Conservation (phyloP, 1,140 invertebrate genomes). For the Aradophagus sp. region DNA sequence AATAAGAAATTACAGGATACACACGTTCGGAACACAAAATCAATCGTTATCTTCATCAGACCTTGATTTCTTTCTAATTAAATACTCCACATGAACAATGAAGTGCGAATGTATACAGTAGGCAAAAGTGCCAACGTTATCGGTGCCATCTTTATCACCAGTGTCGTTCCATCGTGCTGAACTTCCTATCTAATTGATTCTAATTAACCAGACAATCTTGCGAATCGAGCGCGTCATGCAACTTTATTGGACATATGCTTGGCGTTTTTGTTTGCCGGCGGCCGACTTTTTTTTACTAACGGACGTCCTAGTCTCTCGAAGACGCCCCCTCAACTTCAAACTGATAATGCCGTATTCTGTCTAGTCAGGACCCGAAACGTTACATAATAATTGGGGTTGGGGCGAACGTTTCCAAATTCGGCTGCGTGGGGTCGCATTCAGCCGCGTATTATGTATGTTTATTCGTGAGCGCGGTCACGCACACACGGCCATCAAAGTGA, state of each 20-base stretch:
- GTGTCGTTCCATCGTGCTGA: constrained; percentile 24
- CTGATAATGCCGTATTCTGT: constrained; percentile 74
- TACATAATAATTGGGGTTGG: constrained; percentile 64
- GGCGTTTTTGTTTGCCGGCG: constrained; percentile 56
- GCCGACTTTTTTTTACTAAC: constrained; percentile 45
- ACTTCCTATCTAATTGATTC: constrained; percentile 53
- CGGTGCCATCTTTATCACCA: constrained; percentile 44
- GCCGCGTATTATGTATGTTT: constrained; percentile 55
- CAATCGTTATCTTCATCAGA: constrained; percentile 38
- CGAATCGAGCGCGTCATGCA: constrained; percentile 52
- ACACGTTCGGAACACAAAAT: constrained; percentile 22
- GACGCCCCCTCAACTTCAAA: constrained; percentile 64
- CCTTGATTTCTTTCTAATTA: constrained; percentile 53
- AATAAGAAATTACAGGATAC: constrained; percentile 42
- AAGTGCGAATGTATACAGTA: constrained; percentile 39
- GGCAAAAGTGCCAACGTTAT: constrained; percentile 27
- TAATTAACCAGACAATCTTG: constrained; percentile 50
- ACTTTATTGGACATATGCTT: constrained; percentile 71
- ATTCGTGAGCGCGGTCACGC: constrained; percentile 49
- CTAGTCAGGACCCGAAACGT: constrained; percentile 59
- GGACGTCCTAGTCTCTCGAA: constrained; percentile 28
- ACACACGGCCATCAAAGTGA: constrained; percentile 29
- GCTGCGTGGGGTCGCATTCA: constrained; percentile 60
- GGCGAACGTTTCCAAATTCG: constrained; percentile 62
- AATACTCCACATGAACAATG: constrained; percentile 40